These are phyloP conservation scores for Armadillidium nasatum DNA, from an alignment of 1,140 invertebrate species.

Conservation along the genomic window DNA sequence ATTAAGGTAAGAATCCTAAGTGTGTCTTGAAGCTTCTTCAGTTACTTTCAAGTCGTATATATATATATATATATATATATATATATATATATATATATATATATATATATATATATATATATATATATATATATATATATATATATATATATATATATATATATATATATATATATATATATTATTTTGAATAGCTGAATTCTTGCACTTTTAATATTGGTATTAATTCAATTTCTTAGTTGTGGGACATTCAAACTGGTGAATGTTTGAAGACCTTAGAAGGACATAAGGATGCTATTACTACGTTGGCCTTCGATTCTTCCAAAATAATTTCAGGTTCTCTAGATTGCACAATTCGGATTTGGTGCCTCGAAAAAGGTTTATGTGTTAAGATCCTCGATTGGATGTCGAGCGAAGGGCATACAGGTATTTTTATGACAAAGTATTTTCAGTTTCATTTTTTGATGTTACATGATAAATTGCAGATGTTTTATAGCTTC, in stretches of 20 bases:
- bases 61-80: conserved; percentile 11
- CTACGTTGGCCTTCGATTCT: conserved; percentile 54
- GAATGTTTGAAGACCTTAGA: conserved; percentile 51
- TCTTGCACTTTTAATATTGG: too few species aligned
- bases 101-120: conserved; percentile 1
- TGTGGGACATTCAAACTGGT: conserved; percentile 52
- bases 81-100: not conserved
- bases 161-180: not conserved
- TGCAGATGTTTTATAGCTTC: too few species aligned
- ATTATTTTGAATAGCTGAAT: too few species aligned
- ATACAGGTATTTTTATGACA: conserved; percentile 50
- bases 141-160: too few species aligned
- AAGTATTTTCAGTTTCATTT: conserved; percentile 24
- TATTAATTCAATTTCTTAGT: too few species aligned
- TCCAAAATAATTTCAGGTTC: conserved; percentile 53
- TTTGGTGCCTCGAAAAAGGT: conserved; percentile 54
- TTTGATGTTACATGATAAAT: too few species aligned
- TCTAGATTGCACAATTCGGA: conserved; percentile 55
- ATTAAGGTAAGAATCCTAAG: conserved; percentile 52
- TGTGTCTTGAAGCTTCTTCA: too few species aligned
- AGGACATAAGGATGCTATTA: conserved; percentile 55
- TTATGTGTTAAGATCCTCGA: conserved; percentile 56
- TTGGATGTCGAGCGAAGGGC: conserved; percentile 57
- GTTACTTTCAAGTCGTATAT: not conserved
- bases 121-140: conserved; percentile 8